Evolutionary conservation across 1,140 invertebrate species (phyloP).

Genomic region (Lycorma delicatula): DNA sequence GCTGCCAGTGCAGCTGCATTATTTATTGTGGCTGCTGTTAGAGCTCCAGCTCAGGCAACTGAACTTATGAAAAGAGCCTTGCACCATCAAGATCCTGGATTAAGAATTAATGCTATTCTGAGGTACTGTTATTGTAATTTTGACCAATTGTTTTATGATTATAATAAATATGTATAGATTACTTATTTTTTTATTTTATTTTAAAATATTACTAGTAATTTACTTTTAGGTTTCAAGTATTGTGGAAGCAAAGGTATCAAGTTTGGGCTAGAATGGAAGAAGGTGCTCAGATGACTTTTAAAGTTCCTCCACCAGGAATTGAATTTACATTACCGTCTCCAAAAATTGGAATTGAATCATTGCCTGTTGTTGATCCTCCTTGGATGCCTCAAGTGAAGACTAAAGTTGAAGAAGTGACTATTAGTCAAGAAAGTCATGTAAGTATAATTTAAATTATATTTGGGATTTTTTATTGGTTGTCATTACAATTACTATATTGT

Average conservation of each 20-base stretch:
- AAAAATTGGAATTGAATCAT: constrained; percentile 90
- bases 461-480: too few relatives aligned
- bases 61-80: constrained; percentile 82
- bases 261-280: constrained; percentile 99
- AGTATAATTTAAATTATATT: too few relatives aligned
- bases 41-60: constrained; percentile 75
- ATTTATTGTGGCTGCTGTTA: constrained; percentile 86
- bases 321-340: constrained; percentile 98
- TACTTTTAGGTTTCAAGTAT: constrained; percentile 69
- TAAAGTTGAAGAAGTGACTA: constrained; percentile 96
- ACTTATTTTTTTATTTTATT: too few relatives aligned
- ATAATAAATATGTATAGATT: too few relatives aligned
- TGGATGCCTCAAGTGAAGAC: constrained; percentile 98
- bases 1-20: constrained; percentile 75
- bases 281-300: constrained; percentile 86
- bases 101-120: constrained; percentile 69
- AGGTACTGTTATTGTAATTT: constrained; percentile 43
- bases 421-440: constrained; percentile 97
- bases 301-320: constrained; percentile 95
- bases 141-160: too few relatives aligned
- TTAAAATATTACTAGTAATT: too few relatives aligned
- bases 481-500: too few relatives aligned
- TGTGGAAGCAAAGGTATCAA: constrained; percentile 97
- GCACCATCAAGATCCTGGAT: constrained; percentile 67
- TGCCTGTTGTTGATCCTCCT: constrained; percentile 94